Evolutionary conservation across 2,888 invertebrate genomes (phyloP).

Genomic region (Caenorhabditis panamensis): DNA sequence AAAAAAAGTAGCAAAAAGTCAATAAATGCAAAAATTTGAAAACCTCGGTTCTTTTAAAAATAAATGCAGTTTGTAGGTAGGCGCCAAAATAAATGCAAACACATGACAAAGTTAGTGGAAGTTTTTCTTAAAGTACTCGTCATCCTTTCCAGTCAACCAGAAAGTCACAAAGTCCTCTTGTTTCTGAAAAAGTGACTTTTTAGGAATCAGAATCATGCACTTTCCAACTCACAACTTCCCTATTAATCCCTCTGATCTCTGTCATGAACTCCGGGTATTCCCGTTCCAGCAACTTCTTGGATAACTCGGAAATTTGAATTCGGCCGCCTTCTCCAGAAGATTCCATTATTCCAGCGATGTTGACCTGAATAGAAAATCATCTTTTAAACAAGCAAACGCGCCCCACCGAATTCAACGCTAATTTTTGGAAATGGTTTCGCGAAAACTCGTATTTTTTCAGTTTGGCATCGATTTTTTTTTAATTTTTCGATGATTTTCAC

Average conservation of each 20-base stretch:
- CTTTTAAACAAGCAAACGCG: too few relatives aligned
- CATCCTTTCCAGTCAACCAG: slow-evolving; percentile 55
- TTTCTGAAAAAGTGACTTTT: slow-evolving; percentile 12
- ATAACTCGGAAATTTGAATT: slow-evolving; percentile 65
- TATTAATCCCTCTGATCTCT: slow-evolving; percentile 60
- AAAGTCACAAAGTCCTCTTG: slow-evolving; percentile 41
- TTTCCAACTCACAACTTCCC: slow-evolving; percentile 19
- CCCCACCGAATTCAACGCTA: too few relatives aligned
- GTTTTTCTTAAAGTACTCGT: slow-evolving; percentile 48
- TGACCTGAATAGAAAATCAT: slow-evolving; percentile 58
- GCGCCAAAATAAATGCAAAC: not conserved
- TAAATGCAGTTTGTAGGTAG: not conserved
- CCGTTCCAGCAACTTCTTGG: slow-evolving; percentile 49
- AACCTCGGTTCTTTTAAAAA: not conserved
- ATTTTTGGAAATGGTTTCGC: too few relatives aligned
- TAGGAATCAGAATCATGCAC: not conserved
- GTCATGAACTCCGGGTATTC: slow-evolving; percentile 67
- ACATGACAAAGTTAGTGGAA: slow-evolving; percentile 1
- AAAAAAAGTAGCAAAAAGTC: not conserved
- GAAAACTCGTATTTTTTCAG: too few relatives aligned
- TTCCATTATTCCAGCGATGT: slow-evolving; percentile 69
- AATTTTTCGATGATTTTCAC: too few relatives aligned
- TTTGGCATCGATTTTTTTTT: too few relatives aligned
- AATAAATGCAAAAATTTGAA: not conserved
- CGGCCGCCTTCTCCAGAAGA: slow-evolving; percentile 62